phyloP scores from a whole-genome alignment of 2,113 vertebrate species.

The Lota lota region DNA sequence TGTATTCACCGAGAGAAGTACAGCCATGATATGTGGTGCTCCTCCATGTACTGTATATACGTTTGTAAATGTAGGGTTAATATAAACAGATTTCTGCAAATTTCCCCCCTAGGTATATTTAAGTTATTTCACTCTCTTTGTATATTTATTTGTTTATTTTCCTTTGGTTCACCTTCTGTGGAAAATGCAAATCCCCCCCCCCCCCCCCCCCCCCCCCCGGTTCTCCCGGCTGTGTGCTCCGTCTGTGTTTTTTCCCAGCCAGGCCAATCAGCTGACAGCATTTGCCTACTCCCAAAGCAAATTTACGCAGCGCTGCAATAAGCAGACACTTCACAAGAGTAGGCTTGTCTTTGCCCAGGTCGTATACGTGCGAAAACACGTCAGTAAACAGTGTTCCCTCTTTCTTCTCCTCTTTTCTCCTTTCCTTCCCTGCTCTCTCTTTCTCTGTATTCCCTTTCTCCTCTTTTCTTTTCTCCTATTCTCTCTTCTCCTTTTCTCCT shows the following conservation, averaged over 20 bases:
- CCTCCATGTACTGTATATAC: too few relatives aligned
- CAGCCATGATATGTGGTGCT: too few relatives aligned
- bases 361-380: not conserved
- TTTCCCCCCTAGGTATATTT: too few relatives aligned
- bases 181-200: too few relatives aligned
- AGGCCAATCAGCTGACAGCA: not conserved
- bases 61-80: too few relatives aligned
- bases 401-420: not conserved
- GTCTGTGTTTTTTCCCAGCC: constrained; percentile 1
- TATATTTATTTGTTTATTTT: not conserved
- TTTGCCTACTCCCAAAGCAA: not conserved
- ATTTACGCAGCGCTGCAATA: not conserved
- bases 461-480: too few relatives aligned
- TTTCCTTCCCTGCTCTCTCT: not conserved
- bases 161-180: too few relatives aligned
- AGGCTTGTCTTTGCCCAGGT: not conserved
- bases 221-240: not conserved
- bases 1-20: too few relatives aligned
- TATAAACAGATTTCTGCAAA: too few relatives aligned
- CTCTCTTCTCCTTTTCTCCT: not conserved
- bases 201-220: too few relatives aligned
- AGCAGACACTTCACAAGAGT: not conserved
- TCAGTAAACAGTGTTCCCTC: not conserved
- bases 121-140: too few relatives aligned
- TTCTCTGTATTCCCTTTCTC: too few relatives aligned